phyloP scores from a whole-genome alignment of 2,888 invertebrate species.

The Portevinia maculata region DNA sequence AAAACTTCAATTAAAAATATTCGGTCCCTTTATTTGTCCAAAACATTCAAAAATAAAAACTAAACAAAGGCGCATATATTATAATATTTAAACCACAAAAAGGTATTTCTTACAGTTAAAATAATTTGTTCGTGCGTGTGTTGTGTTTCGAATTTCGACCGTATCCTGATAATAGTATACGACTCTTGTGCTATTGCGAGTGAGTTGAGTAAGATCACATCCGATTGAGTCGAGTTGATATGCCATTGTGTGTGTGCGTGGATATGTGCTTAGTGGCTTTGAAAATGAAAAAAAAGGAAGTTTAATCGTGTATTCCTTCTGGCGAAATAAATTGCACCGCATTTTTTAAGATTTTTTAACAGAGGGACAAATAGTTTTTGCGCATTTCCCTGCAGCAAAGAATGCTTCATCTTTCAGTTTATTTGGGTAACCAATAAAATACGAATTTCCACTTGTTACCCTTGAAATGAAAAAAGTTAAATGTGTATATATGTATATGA shows the following conservation, averaged over 20 bases:
- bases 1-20: conserved; percentile 5
- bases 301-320: conserved; percentile 19
- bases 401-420: conserved; percentile 16
- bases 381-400: conserved; percentile 37
- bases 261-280: not conserved
- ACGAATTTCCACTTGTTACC: conserved; percentile 58
- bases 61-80: conserved; percentile 44
- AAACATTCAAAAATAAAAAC: conserved; percentile 1
- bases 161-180: conserved; percentile 42
- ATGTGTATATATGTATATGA: conserved; percentile 24
- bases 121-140: conserved; percentile 51
- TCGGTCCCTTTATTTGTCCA: not conserved
- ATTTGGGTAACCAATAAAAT: conserved; percentile 32
- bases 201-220: conserved; percentile 48
- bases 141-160: conserved; percentile 43
- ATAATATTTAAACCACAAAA: conserved; percentile 38
- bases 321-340: conserved; percentile 45
- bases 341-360: conserved; percentile 5
- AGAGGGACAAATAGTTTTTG: conserved; percentile 24
- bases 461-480: conserved; percentile 53
- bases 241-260: conserved; percentile 37
- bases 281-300: conserved; percentile 23
- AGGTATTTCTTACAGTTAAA: conserved; percentile 23
- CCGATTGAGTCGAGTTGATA: conserved; percentile 36
- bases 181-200: conserved; percentile 52